These are phyloP conservation scores for Leptopilina myrica DNA, from an alignment of 2,888 invertebrate species.

Conservation along the genomic window DNA sequence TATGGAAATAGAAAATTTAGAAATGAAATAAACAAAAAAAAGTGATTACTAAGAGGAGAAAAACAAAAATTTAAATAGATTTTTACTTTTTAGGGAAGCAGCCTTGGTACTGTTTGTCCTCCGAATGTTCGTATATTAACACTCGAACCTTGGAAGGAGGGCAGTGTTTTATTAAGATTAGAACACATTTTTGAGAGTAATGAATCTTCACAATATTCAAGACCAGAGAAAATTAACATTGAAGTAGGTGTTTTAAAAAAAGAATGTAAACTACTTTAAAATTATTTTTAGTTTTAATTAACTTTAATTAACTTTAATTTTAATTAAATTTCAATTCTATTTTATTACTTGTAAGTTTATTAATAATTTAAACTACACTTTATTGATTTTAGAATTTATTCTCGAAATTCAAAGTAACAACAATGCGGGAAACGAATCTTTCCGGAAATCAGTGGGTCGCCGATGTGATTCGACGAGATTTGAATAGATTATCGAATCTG, in stretches of 20 bases:
- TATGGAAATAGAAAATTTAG: too few species aligned
- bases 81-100: background rate
- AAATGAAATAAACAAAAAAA: too few species aligned
- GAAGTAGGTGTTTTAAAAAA: constrained; percentile 67
- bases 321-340: too few species aligned
- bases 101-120: constrained; percentile 77
- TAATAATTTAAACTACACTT: background rate
- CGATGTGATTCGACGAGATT: constrained; percentile 76
- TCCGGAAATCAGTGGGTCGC: constrained; percentile 83
- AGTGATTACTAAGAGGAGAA: too few species aligned
- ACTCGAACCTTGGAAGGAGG: constrained; percentile 85
- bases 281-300: background rate
- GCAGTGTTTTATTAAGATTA: constrained; percentile 83
- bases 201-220: constrained; percentile 80
- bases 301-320: background rate
- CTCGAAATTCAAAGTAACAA: constrained; percentile 78
- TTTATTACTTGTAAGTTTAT: background rate
- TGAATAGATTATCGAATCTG: background rate
- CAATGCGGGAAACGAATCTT: constrained; percentile 83
- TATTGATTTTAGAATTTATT: constrained; percentile 78
- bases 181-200: constrained; percentile 86
- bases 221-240: constrained; percentile 79
- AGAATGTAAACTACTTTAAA: background rate
- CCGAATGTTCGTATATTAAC: constrained; percentile 87
- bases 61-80: too few species aligned